Conservation (phyloP, 2,888 invertebrate species). For the Lydus trimaculatus region DNA sequence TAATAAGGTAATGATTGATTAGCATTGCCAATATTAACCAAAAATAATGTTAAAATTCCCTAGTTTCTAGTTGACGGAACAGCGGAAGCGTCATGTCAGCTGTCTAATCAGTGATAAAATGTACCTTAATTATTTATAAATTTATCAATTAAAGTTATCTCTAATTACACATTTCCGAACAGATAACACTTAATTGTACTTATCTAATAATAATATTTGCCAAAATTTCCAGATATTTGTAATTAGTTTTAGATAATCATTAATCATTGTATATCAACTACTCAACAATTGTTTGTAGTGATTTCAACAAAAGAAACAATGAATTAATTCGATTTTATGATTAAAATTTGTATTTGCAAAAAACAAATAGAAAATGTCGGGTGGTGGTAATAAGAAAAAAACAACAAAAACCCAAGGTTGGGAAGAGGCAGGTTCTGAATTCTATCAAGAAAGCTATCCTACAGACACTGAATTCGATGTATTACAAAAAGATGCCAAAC, state of each 20-base stretch:
- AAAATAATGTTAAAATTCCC: not conserved
- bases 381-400: slow-evolving; percentile 66
- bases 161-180: not conserved
- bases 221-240: not conserved
- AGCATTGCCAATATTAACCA: not conserved
- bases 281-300: no score
- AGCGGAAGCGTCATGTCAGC: not conserved
- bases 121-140: not conserved
- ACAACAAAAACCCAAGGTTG: slow-evolving; percentile 70
- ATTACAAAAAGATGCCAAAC: slow-evolving; percentile 74
- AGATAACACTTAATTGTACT: not conserved
- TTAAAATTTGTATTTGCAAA: not conserved
- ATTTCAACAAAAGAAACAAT: not conserved
- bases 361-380: slow-evolving; percentile 61
- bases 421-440: slow-evolving; percentile 87
- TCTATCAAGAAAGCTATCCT: slow-evolving; percentile 86
- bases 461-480: slow-evolving; percentile 71
- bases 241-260: not conserved
- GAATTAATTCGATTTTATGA: not conserved
- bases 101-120: not conserved
- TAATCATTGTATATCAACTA: not conserved
- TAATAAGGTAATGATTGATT: not conserved
- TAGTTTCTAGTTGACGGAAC: not conserved
- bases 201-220: not conserved
- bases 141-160: not conserved